Conservation (phyloP, 2,113 vertebrate species). For the Cacatua alba region DNA sequence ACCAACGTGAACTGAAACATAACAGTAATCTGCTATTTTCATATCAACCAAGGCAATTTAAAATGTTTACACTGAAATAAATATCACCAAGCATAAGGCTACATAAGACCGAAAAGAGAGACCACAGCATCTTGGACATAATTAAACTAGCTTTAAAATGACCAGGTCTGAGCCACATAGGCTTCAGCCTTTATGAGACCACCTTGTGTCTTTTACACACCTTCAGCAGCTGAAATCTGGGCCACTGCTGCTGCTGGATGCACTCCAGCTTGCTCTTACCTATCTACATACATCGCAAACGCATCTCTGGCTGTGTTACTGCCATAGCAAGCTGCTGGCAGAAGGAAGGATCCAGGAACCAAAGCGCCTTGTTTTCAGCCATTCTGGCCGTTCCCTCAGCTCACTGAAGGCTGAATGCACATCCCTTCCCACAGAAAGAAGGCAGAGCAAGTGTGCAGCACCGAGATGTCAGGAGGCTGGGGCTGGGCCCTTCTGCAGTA, state of each 20-base stretch:
- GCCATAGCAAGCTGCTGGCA: background rate
- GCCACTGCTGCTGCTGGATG: background rate
- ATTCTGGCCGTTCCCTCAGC: background rate
- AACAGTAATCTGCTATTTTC: background rate
- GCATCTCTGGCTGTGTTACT: accelerated
- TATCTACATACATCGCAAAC: background rate
- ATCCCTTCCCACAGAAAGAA: background rate
- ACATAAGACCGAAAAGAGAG: background rate
- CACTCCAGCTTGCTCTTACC: background rate
- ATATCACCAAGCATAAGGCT: background rate
- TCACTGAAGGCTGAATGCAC: background rate
- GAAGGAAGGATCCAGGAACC: background rate
- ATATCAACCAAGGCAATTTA: background rate
- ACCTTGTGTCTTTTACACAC: background rate
- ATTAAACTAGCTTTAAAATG: background rate
- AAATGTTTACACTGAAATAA: background rate
- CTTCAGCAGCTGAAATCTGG: background rate
- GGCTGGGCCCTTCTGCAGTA: background rate
- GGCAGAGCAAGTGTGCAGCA: background rate
- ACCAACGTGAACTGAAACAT: background rate
- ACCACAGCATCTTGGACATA: background rate
- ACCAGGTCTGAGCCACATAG: background rate
- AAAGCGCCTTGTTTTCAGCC: background rate
- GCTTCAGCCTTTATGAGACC: background rate
- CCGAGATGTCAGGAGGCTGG: background rate